Conservation (phyloP, 2,888 invertebrate species). For the Athetis lepigone region DNA sequence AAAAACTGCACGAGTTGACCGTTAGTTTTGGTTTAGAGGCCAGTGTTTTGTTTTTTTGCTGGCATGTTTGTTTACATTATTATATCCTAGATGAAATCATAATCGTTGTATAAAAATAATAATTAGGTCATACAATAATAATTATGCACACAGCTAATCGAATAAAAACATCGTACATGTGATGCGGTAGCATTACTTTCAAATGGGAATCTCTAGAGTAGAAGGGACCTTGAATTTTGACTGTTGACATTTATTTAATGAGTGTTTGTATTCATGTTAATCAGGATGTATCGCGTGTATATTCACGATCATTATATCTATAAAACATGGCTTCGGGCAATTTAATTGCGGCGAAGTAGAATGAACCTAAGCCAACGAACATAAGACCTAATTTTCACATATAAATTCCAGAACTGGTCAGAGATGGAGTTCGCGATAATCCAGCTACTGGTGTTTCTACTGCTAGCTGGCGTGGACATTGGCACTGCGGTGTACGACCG, state of each 20-base stretch:
- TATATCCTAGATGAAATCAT: no score
- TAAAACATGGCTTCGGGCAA: not conserved
- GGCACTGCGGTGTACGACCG: slow-evolving; percentile 97
- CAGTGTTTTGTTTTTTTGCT: no score
- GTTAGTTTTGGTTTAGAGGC: no score
- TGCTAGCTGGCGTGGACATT: slow-evolving; percentile 95
- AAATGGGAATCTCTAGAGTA: not conserved
- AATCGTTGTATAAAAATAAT: no score
- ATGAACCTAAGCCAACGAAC: not conserved
- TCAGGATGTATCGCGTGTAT: not conserved
- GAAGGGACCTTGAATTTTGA: slow-evolving; percentile 8
- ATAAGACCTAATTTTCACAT: not conserved
- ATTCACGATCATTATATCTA: not conserved
- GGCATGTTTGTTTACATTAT: no score
- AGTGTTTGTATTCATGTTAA: not conserved
- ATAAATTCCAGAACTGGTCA: slow-evolving; percentile 95
- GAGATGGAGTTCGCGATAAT: slow-evolving; percentile 98
- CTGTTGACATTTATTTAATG: slow-evolving; percentile 8
- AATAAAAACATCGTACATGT: no score
- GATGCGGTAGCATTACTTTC: not conserved
- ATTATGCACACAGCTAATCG: no score
- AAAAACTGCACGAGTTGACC: no score
- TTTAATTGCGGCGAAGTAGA: no score
- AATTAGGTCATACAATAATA: no score
- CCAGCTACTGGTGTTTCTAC: slow-evolving; percentile 95